Evolutionary conservation across 2,888 invertebrate genomes (phyloP), one percentile per base, ranked within the genome.

Genomic region (Tuberolachnus salignus): DNA sequence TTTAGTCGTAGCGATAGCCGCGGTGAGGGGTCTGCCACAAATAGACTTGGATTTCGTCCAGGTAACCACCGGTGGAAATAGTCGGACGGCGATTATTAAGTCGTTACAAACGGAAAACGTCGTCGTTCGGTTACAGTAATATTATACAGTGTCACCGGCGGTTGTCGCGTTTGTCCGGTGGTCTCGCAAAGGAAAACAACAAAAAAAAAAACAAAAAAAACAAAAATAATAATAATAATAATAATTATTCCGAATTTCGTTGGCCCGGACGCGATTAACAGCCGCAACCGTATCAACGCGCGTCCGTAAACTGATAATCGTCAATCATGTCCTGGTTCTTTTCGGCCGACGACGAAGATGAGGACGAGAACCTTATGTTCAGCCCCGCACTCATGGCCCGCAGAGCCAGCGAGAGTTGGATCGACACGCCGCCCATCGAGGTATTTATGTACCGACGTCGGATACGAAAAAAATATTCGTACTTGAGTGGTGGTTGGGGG

Each of bases 331-430:
- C 85, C 83, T 93, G 92, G 92, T 88, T 90, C 84, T 92, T 93
- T 91, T 92, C 91, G 85, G 90, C 91, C 84, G 91, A 91, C 82
- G 90, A 90, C 73, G 92, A 92, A 83, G 93, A 93, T 83, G 94
- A 94, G 85, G 94, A 94, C 84, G 94, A 93, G 85, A 93, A 93
- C 83, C 89, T 94, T 83, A 89, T 93, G 89, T 94, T 92, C 87
- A 94, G 94, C 84, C 94, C 94, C 82, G 94, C 94, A 81, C 89
- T 94, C 82, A 89, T 94, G 87, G 94, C 94, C 81, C 88, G 94
- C 82, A 88, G 94, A 83, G 94, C 94, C 70, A 93, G 93, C 23
- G 94, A 94, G 86, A 94, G 94, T 86, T 94, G 94, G 94, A 94
- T 94, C 83, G 92, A 92, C 84, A 92, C 93, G 83, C 94, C 94